Conservation (phyloP, 1,140 invertebrate genomes). For the Ips typographus region DNA sequence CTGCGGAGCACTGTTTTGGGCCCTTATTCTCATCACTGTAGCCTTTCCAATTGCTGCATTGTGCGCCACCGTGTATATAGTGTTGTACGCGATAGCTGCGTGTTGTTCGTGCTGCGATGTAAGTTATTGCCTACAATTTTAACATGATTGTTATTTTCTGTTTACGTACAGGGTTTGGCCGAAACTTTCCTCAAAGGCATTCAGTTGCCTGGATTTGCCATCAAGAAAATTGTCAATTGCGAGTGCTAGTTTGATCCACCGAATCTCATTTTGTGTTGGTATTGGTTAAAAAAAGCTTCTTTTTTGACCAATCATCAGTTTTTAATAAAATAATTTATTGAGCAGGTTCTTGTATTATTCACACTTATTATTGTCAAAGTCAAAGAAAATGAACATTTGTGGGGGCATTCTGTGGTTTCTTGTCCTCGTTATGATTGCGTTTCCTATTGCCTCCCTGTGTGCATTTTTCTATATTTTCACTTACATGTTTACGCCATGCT, state of each 20-base stretch:
- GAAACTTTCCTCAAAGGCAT: slow-evolving; percentile 27
- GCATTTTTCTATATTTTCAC: no score
- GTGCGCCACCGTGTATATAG: slow-evolving; percentile 22
- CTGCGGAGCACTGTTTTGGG: slow-evolving; percentile 25
- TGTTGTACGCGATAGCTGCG: slow-evolving; percentile 12
- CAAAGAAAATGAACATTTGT: no score
- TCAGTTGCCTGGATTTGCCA: slow-evolving; percentile 26
- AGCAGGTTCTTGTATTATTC: no score
- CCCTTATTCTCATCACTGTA: slow-evolving; percentile 10
- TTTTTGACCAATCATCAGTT: no score
- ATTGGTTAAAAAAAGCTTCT: no score
- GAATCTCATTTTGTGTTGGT: no score
- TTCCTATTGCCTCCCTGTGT: no score
- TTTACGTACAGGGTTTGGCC: slow-evolving; percentile 18
- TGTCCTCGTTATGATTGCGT: no score
- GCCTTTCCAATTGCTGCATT: slow-evolving; percentile 27
- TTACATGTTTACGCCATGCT: no score
- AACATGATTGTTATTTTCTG: neutral
- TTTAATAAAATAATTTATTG: no score
- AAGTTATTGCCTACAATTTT: slow-evolving; percentile 12
- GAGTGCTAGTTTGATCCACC: slow-evolving; percentile 14
- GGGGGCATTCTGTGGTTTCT: no score
- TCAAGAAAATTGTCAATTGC: slow-evolving; percentile 25
- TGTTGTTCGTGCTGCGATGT: slow-evolving; percentile 28
- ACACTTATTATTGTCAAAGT: no score